These are phyloP conservation scores for Andrena fulva DNA, from an alignment of 2,888 invertebrate genomes.

Conservation along the genomic window DNA sequence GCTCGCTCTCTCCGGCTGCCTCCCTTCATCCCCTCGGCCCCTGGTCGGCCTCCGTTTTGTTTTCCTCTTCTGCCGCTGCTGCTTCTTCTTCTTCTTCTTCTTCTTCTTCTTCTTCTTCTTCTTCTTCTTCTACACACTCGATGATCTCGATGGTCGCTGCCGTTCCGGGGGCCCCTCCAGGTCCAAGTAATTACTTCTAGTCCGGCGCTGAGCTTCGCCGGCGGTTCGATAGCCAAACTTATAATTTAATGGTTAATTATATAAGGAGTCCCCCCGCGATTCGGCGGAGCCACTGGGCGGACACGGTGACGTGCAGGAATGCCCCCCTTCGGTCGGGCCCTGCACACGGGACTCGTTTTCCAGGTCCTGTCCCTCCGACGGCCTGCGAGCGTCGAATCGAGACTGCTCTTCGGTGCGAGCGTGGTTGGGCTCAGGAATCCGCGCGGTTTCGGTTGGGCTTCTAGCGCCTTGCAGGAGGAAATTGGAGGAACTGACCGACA, in stretches of 20 bases:
- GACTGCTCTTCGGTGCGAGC: background rate
- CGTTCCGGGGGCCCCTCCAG: conserved; percentile 59
- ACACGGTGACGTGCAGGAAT: conserved; percentile 83
- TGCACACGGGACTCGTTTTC: conserved; percentile 63
- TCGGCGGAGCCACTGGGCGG: conserved; percentile 84
- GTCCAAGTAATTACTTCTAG: conserved; percentile 82
- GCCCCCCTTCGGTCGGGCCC: conserved; percentile 58
- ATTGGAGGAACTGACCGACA: background rate
- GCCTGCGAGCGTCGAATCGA: background rate
- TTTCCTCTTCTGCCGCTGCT: too few relatives aligned
- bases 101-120: background rate
- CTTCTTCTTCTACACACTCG: background rate
- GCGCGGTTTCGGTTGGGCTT: background rate
- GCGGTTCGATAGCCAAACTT: conserved; percentile 84
- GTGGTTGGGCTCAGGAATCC: background rate
- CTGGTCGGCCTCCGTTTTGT: background rate
- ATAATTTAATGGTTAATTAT: conserved; percentile 85
- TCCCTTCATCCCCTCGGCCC: conserved; percentile 26
- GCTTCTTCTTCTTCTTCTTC: too few relatives aligned
- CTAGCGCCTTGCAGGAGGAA: background rate
- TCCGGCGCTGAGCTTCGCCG: conserved; percentile 78
- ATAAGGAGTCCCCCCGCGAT: conserved; percentile 83
- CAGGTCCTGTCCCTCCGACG: conserved; percentile 40
- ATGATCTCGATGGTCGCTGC: conserved; percentile 41
- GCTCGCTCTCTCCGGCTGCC: conserved; percentile 38